Evolutionary conservation across 2,797 vertebrate species (phyloP), one percentile per base, ranked within the genome.

Genomic region (Sarcoramphus papa): DNA sequence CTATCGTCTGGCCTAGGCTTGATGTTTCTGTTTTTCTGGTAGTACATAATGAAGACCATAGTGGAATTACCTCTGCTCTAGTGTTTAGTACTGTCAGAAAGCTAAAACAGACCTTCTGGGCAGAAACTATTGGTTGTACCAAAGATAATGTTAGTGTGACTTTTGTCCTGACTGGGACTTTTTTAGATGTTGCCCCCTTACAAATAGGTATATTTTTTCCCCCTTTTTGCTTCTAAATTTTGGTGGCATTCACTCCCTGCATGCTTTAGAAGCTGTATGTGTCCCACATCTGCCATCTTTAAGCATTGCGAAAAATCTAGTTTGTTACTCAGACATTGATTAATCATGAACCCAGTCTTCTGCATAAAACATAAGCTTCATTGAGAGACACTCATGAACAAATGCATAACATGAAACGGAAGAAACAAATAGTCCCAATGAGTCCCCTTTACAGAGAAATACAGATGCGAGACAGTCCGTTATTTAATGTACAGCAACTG

Each of bases 301-400:
- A 30, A 51, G 57, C 57, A 10, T 35, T 92, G 77, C 2, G 0
- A 85, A 87, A 87, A 86, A 78, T 70, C 51, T 41, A 5, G 28
- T 65, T 92, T 88, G 43, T 72, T 88, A 24, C 70, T 92, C 59
- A 80, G 89, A 30, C 64, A 5, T 2, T 88, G 88, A 62, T 93
- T 76, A 92, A 93, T 94, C 79, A 76, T 18, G 56, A 88, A 65
- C 67, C n/a, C 43, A 30, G 7, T 31, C 73, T 82, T 51, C 51
- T 90, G 78, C 84, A 88, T 95, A 64, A 95, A 89, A 77, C 72
- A 69, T 79, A 31, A 67, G 27, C 79, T 94, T 65, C 53, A 59
- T 75, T 67, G 70, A 62, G 73, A 88, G 41, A 33, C 17, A 5
- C 41, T 78, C 27, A 1, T 20, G 35, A 94, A 20, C 77, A 89